Percentiles rank a stretch among this genome's conserved stretches.
phyloP scores from a whole-genome alignment of 2,888 invertebrate species.

The Mimachlamys varia region DNA sequence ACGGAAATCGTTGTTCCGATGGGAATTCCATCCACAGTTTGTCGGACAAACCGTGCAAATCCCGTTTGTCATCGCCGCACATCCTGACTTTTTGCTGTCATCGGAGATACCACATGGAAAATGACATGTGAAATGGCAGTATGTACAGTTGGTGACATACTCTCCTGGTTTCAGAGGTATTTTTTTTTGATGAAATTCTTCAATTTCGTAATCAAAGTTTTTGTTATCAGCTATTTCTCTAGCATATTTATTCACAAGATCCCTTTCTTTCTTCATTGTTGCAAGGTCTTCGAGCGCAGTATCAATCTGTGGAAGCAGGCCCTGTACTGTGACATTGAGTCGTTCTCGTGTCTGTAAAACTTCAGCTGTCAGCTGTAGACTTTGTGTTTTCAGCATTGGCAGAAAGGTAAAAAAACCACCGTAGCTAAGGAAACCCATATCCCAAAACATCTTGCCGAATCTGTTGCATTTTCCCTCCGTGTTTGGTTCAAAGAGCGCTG shows the following conservation, averaged over 20 bases:
- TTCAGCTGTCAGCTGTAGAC: constrained; percentile 58
- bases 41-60: constrained; percentile 52
- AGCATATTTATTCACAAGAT: constrained; percentile 49
- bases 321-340: constrained; percentile 53
- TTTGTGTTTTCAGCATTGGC: constrained; percentile 18
- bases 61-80: constrained; percentile 56
- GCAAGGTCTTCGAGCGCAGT: constrained; percentile 51
- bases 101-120: constrained; percentile 57
- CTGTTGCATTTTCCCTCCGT: constrained; percentile 44
- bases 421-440: constrained; percentile 51
- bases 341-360: constrained; percentile 56
- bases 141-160: constrained; percentile 65
- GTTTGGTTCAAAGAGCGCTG: constrained; percentile 56
- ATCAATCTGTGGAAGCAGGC: constrained; percentile 50
- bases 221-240: constrained; percentile 55
- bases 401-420: constrained; percentile 35
- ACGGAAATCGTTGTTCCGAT: constrained; percentile 51
- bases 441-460: constrained; percentile 56
- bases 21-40: constrained; percentile 53
- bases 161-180: constrained; percentile 47
- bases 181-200: constrained; percentile 54
- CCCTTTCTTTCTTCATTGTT: constrained; percentile 46
- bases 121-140: constrained; percentile 68
- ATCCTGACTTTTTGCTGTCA: constrained; percentile 59
- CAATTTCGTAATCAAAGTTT: constrained; percentile 59